A percentile compares a stretch with the other conserved stretches of the same genome.
Evolutionary conservation across 1,140 invertebrate species (phyloP).

Genomic region (Phortica variegata): DNA sequence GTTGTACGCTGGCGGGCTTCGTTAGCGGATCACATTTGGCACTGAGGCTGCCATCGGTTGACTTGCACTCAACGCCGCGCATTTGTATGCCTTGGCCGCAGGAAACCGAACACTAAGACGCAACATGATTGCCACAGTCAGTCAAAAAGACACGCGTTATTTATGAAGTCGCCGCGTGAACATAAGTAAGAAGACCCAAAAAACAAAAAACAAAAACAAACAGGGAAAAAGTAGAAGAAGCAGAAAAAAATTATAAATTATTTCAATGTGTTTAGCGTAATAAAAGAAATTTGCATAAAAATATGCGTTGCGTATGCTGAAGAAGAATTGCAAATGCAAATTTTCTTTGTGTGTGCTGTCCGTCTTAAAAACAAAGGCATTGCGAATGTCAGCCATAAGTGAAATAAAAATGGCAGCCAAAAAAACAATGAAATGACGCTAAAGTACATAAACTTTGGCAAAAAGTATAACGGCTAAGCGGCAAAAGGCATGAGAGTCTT

Average conservation of each 20-base stretch:
- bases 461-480: slow-evolving; percentile 11
- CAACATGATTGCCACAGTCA: too few species aligned
- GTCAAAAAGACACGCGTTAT: too few species aligned
- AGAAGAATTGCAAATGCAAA: slow-evolving; percentile 23
- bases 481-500: too few species aligned
- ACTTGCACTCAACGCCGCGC: slow-evolving; percentile 76
- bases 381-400: not conserved
- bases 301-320: not conserved
- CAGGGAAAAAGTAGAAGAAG: not conserved
- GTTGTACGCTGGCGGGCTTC: slow-evolving; percentile 64
- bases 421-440: slow-evolving; percentile 17
- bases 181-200: not conserved
- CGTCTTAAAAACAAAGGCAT: not conserved
- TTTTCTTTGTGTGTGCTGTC: slow-evolving; percentile 14
- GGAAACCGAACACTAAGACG: slow-evolving; percentile 79
- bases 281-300: slow-evolving; percentile 31
- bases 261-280: slow-evolving; percentile 40
- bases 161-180: too few species aligned
- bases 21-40: slow-evolving; percentile 60
- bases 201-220: not conserved
- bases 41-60: slow-evolving; percentile 52
- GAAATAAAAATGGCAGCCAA: not conserved
- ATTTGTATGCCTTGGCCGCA: slow-evolving; percentile 83
- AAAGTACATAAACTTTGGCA: too few species aligned
- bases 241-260: slow-evolving; percentile 40